These are phyloP conservation scores for Caenorhabditis sp. DNA, from an alignment of 2,888 invertebrate species.

Conservation along the genomic window DNA sequence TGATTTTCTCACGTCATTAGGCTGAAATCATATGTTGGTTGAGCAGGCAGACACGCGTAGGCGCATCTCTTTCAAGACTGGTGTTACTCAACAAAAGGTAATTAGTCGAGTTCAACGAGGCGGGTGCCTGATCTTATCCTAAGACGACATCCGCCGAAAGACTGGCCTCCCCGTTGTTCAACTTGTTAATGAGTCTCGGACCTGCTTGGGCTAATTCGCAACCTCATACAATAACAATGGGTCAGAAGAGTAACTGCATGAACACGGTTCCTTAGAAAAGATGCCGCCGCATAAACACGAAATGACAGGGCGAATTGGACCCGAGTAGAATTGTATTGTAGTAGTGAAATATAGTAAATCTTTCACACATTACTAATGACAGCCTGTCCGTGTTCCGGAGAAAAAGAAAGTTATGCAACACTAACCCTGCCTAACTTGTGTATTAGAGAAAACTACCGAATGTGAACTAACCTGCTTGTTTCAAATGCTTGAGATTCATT, in stretches of 20 bases:
- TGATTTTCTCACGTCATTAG: conserved; percentile 48
- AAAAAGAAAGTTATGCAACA: conserved; percentile 29
- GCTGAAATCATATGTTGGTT: conserved; percentile 19
- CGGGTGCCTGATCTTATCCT: conserved; percentile 50
- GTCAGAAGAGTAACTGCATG: conserved; percentile 23
- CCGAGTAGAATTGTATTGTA: conserved; percentile 15
- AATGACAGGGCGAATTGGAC: conserved; percentile 39
- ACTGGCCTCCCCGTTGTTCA: conserved; percentile 38
- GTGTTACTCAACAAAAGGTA: conserved; percentile 65
- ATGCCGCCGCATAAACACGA: conserved; percentile 21
- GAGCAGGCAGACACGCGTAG: conserved; percentile 29
- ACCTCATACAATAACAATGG: conserved; percentile 50
- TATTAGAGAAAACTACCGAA: neutral
- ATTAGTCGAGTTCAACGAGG: conserved; percentile 48
- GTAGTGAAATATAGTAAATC: conserved; percentile 35
- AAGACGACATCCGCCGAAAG: conserved; percentile 56
- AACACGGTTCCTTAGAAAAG: conserved; percentile 8
- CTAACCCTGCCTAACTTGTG: neutral
- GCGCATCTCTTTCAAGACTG: conserved; percentile 53
- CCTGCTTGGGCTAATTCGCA: conserved; percentile 49
- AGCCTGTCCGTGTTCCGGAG: conserved; percentile 3
- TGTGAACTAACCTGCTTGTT: conserved; percentile 45
- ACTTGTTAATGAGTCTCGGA: conserved; percentile 62
- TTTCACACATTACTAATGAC: conserved; percentile 55
- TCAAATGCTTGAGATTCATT: conserved; percentile 38